Evolutionary conservation across 2,888 invertebrate species (phyloP), one percentile per base, ranked within the genome.

Genomic region (Schrankia costaestrigalis): DNA sequence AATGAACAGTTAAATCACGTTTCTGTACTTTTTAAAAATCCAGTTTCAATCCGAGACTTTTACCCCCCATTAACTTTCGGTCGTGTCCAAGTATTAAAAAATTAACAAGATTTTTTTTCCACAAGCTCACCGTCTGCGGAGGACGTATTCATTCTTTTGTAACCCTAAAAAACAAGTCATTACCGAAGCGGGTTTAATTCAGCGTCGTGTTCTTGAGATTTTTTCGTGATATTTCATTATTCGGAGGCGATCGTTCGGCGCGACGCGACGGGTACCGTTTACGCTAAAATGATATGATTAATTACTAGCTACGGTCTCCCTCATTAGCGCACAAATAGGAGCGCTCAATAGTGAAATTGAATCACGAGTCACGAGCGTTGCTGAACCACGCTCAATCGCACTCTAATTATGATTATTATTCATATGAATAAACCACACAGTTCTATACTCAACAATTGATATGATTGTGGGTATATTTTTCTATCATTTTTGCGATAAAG

Each of bases 81-180:
- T 46, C 48, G 46, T 48, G 58, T 60, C 63, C 58, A 63, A 71
- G 67, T 66, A 71, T 76, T 73, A 74, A 78, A 79, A 83, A 81
- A 81, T 77, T 78, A 82, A 81, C 77, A 83, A 78, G 78, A 77
- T 71, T 64, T 69, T 59, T 54, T 63, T 60, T 54, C 44, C 56
- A 63, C 61, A 44, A 57, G 46, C 63, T 63, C 71, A 70, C 71
- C 78, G 81, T 77, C 86, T 86, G 86, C 63, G 57, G 61, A 77
- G 77, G 86, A 86, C 86, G 81, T 78, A 79, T 81, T 80, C 79
- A 75, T 76, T 83, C 81, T 84, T 74, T 84, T 78, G 78, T 80
- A 83, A 86, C 83, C 81, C 81, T 83, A 79, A 84, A 86, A 86
- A 87, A 86, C 87, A 87, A 87, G 86, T 86, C 86, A 87, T 87